Conservation (phyloP, 2,113 vertebrate species). For the Silurus meridionalis region DNA sequence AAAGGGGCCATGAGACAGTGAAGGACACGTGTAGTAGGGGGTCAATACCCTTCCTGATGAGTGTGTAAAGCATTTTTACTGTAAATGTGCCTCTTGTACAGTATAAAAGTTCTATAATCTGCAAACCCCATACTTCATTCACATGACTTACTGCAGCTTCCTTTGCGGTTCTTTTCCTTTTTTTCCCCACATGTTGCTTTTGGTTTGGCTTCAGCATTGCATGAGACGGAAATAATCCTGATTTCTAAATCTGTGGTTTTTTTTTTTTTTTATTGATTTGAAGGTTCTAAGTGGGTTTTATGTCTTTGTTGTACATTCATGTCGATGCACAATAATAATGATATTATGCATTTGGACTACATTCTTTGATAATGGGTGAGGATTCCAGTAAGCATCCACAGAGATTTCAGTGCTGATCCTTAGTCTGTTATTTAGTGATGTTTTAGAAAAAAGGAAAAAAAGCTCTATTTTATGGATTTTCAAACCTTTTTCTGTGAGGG, state of each 20-base stretch:
- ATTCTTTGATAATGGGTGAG: neutral
- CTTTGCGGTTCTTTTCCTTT: conserved; percentile 18
- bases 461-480: too few relatives aligned
- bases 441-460: too few relatives aligned
- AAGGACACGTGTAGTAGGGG: neutral
- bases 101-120: neutral
- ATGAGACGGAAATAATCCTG: conserved; percentile 33
- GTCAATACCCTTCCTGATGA: neutral
- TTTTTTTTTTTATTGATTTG: neutral
- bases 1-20: neutral
- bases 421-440: neutral
- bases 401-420: neutral
- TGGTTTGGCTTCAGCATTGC: conserved; percentile 45
- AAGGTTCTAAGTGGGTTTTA: neutral
- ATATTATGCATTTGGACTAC: conserved; percentile 19
- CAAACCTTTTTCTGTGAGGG: too few relatives aligned
- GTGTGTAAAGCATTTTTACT: neutral
- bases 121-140: conserved; percentile 15
- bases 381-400: conserved; percentile 25
- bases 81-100: conserved; percentile 16
- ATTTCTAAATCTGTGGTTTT: conserved; percentile 5
- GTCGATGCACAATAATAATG: conserved; percentile 51
- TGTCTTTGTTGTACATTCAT: neutral
- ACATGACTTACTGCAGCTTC: neutral
- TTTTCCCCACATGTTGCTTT: neutral